Conservation (phyloP, 2,888 invertebrate species). For the Unio pictorum region DNA sequence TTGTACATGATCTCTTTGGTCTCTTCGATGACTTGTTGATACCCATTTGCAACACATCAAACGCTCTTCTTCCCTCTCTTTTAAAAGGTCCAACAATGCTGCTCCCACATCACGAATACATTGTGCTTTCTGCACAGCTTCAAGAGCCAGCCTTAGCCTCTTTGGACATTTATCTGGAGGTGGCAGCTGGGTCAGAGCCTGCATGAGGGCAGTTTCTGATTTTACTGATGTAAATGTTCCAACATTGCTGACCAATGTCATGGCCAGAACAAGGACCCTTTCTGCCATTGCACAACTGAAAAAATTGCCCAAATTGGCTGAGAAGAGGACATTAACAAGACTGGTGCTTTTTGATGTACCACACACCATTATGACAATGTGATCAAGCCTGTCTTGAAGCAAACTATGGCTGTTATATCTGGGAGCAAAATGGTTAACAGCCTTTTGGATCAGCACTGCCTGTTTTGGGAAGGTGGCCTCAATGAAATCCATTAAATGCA, state of each 20-base stretch:
- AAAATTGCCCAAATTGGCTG: constrained; percentile 5
- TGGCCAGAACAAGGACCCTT: constrained; percentile 37
- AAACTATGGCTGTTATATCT: neutral
- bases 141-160: constrained; percentile 22
- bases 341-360: constrained; percentile 18
- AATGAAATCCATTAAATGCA: constrained; percentile 31
- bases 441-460: constrained; percentile 11
- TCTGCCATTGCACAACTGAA: constrained; percentile 32
- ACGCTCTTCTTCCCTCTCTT: constrained; percentile 21
- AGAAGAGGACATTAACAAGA: constrained; percentile 19
- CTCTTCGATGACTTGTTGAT: neutral
- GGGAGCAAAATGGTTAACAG: constrained; percentile 20
- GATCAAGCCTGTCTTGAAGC: constrained; percentile 26
- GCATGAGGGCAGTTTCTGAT: constrained; percentile 26
- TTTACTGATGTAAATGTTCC: constrained; percentile 27
- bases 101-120: constrained; percentile 29
- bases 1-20: constrained; percentile 6
- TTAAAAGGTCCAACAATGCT: constrained; percentile 19
- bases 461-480: constrained; percentile 33
- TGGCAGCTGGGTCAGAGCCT: constrained; percentile 19
- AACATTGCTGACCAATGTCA: constrained; percentile 45
- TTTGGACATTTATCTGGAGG: constrained; percentile 22
- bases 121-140: constrained; percentile 15
- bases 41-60: constrained; percentile 33
- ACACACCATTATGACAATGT: constrained; percentile 24